Conservation (phyloP, 2,888 invertebrate species). For the Caenorhabditis wallacei region DNA sequence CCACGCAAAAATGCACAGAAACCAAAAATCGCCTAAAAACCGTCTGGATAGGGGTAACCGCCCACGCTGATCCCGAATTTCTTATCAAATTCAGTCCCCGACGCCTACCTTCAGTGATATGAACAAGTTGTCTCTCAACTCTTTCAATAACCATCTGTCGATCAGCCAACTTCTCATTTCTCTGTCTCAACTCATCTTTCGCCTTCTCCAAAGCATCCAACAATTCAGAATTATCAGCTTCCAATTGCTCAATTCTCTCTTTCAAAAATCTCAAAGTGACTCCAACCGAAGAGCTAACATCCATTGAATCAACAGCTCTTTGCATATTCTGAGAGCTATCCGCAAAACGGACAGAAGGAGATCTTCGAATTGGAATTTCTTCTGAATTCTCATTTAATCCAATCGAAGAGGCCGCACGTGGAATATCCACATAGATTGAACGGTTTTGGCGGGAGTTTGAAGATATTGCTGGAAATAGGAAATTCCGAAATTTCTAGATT, state of each 20-base stretch:
- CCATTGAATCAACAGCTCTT: constrained; percentile 48
- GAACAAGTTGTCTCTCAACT: constrained; percentile 50
- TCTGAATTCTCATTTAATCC: constrained; percentile 50
- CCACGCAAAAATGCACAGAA: neutral
- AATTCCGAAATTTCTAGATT: neutral
- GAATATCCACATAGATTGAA: constrained; percentile 62
- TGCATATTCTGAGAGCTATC: constrained; percentile 41
- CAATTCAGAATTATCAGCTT: constrained; percentile 64
- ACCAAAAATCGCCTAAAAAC: neutral
- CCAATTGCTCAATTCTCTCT: constrained; percentile 71
- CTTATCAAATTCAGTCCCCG: neutral
- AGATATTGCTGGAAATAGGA: constrained; percentile 23
- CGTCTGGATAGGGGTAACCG: neutral
- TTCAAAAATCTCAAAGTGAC: constrained; percentile 71
- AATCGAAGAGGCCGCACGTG: constrained; percentile 48
- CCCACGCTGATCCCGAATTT: neutral
- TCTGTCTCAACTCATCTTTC: constrained; percentile 50
- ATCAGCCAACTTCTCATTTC: constrained; percentile 56
- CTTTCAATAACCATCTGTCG: constrained; percentile 50
- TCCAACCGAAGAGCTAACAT: constrained; percentile 69
- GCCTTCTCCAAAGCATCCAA: constrained; percentile 46
- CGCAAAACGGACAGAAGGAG: constrained; percentile 49
- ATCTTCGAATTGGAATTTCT: constrained; percentile 58
- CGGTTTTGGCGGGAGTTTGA: constrained; percentile 51
- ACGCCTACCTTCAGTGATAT: constrained; percentile 33